Conservation (phyloP, 1,140 invertebrate species). For the Bombus terrestris region DNA sequence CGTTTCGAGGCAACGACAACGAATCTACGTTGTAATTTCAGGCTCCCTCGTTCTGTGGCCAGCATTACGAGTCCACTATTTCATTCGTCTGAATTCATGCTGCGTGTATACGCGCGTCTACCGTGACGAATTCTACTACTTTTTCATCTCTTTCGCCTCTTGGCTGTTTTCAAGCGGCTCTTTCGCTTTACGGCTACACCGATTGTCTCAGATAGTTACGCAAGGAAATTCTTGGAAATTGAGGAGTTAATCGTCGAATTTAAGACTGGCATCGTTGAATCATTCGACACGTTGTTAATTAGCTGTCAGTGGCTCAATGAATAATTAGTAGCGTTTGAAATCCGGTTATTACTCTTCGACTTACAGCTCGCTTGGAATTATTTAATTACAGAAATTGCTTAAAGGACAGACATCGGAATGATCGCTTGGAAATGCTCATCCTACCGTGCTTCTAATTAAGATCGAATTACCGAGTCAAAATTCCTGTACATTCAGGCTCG, state of each 20-base stretch:
- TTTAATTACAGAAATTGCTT: not conserved
- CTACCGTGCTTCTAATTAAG: not conserved
- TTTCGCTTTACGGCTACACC: not conserved
- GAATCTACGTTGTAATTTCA: conserved; percentile 48
- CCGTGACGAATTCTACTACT: conserved; percentile 5
- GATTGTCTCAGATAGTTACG: not conserved
- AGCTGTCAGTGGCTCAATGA: not conserved
- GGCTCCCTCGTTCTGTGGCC: conserved; percentile 36
- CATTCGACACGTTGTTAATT: not conserved
- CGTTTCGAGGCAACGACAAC: conserved; percentile 13
- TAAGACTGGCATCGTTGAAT: not conserved
- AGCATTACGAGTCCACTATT: conserved; percentile 50
- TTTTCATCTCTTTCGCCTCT: conserved; percentile 25
- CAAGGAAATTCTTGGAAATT: not conserved
- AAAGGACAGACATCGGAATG: not conserved
- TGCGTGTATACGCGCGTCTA: not conserved
- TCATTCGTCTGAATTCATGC: conserved; percentile 57
- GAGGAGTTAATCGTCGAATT: not conserved
- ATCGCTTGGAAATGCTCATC: not conserved
- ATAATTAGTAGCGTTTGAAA: conserved; percentile 10
- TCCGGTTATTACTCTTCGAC: too few relatives aligned
- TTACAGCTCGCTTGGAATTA: too few relatives aligned
- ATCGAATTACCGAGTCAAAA: conserved; percentile 2
- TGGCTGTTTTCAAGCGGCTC: conserved; percentile 2
- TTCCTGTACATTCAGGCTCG: not conserved